A percentile compares a stretch with the other conserved stretches of the same genome.
Evolutionary conservation across 2,113 vertebrate species (phyloP).

Genomic region (Oreotragus oreotragus): DNA sequence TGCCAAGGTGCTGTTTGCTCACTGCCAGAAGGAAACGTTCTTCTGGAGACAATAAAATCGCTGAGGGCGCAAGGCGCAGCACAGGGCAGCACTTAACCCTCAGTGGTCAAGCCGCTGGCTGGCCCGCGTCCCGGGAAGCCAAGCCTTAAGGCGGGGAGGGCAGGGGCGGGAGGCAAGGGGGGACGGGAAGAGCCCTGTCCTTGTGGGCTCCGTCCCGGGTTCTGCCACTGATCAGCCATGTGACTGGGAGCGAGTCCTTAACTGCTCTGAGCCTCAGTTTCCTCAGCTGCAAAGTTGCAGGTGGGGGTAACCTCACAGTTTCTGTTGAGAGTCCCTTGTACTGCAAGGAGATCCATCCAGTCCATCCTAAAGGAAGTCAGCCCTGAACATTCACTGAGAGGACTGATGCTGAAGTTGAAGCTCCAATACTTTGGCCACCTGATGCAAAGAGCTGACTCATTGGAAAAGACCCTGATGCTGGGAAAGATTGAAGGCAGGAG

Average conservation of each 20-base stretch:
- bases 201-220: not conserved
- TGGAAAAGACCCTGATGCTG: not conserved
- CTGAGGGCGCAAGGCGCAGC: constrained; percentile 1
- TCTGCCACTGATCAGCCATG: not conserved
- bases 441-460: not conserved
- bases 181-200: not conserved
- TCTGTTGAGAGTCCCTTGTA: not conserved
- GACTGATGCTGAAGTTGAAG: not conserved
- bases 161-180: not conserved
- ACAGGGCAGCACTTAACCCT: constrained; percentile 46
- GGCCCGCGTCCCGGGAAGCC: not conserved
- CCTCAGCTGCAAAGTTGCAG: not conserved
- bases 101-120: not conserved
- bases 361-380: not conserved
- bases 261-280: not conserved
- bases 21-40: constrained; percentile 54
- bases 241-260: not conserved
- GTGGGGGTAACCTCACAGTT: not conserved
- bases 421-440: not conserved
- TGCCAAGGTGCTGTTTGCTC: constrained; percentile 63
- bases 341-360: not conserved
- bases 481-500: not conserved
- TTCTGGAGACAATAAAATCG: constrained; percentile 56
- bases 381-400: not conserved
- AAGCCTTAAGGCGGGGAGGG: not conserved